Base-by-base conservation (phyloP, 2,888 invertebrate species). In the Thyatira batis region DNA sequence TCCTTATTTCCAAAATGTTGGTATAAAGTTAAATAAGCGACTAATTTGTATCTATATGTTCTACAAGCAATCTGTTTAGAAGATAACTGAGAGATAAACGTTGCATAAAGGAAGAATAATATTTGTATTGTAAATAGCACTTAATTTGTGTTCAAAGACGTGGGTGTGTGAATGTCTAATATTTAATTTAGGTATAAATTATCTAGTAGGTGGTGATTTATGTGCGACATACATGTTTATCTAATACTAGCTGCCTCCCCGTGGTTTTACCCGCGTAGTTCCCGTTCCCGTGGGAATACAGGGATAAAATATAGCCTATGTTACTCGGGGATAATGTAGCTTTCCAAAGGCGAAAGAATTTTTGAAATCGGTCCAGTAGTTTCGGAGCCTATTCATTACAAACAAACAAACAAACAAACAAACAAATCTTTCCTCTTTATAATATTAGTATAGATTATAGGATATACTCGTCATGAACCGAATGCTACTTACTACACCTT, bases 1-100 rank as follows among this genome's bases (percentile, higher is more conserved):
- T n/a, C n/a, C 23, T 23, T 3, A 23, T 23, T 23, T 23, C 23
- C 23, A 6, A 23, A 23, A 3, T 3, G 6, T 4, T 23, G 23
- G 23, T 6, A 23, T 6, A 23, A 23, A 4, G 6, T 23, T 23
- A 23, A 23, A 23, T 23, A 23, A 55, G 59, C 54, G 64, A 68
- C 56, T 63, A 58, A 62, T 66, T 69, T 65, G 61, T 63, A 59
- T 67, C 0, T 33, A 17, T 39, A 67, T 61, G 62, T 71, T 62
- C 65, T 53, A 62, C 57, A 61, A 64, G 60, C 57, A 61, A 33
- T 52, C 53, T 49, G 54, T 65, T 55, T 30, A 4, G 28, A 28
- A 25, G 52, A 52, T 56, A 50, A 48, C 33, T 60, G 61, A 67
- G 59, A 55, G 64, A 66, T 63, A 58, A 50, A 49, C 30, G 44